phyloP scores from a whole-genome alignment of 2,888 invertebrate genomes.

The Amblyteles armatorius region DNA sequence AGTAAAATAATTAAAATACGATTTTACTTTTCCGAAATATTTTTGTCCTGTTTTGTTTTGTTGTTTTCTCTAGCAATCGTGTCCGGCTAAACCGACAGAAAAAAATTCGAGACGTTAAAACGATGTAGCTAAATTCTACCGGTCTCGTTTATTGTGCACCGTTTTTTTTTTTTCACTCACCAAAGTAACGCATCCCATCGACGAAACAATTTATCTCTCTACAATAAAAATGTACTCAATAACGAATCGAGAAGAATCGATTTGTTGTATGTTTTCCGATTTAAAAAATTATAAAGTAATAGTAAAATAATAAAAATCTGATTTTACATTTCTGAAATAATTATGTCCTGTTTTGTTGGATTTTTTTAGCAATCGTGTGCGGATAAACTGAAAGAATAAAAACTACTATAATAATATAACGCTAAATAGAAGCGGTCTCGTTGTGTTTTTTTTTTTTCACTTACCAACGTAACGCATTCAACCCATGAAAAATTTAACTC shows the following conservation, averaged over 20 bases:
- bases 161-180: background rate
- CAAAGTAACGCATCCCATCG: background rate
- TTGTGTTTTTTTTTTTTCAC: background rate
- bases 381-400: background rate
- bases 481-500: background rate
- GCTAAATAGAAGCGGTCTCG: background rate
- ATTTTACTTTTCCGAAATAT: no score
- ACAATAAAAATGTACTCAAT: no score
- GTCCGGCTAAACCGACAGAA: background rate
- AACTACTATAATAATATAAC: background rate
- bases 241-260: no score
- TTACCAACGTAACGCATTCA: background rate
- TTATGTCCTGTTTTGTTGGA: no score
- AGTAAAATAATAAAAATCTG: no score
- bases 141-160: background rate
- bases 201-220: background rate
- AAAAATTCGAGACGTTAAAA: background rate
- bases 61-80: no score
- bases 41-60: no score
- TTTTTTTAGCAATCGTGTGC: no score
- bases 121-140: background rate
- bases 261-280: no score
- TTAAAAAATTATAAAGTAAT: no score
- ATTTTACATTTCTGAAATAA: no score
- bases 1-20: no score